Percentiles rank a stretch among this genome's conserved stretches.
Conservation (phyloP, 2,888 invertebrate species). For the Mechanitis messenoides region DNA sequence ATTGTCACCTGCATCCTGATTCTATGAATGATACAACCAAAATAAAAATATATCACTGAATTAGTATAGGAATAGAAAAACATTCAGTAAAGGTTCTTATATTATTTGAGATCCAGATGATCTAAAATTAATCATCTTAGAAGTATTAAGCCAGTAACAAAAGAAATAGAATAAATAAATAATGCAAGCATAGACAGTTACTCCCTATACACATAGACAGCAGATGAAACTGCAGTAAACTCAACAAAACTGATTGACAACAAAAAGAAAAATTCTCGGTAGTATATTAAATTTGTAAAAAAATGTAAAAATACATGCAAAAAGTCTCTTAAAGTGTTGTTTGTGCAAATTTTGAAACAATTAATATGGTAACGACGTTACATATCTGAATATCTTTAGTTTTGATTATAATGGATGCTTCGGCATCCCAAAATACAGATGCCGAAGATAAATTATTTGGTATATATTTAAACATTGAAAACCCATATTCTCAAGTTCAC, state of each 20-base stretch:
- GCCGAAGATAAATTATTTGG: constrained; percentile 45
- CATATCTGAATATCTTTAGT: constrained; percentile 19
- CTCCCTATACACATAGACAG: not conserved
- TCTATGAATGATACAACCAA: too few relatives aligned
- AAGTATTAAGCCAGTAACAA: not conserved
- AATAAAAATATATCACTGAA: too few relatives aligned
- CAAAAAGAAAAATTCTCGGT: constrained; percentile 6
- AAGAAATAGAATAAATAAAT: not conserved
- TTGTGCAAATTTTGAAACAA: constrained; percentile 4
- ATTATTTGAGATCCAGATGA: not conserved
- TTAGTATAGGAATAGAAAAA: too few relatives aligned
- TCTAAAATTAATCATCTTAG: not conserved
- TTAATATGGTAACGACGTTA: constrained; percentile 15
- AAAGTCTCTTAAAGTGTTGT: constrained; percentile 3
- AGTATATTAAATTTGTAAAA: constrained; percentile 12
- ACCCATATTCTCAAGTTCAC: constrained; percentile 38
- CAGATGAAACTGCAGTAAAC: constrained; percentile 4
- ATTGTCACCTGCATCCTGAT: too few relatives aligned
- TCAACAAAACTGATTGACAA: constrained; percentile 6
- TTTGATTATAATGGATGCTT: constrained; percentile 58
- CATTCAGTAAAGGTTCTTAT: too few relatives aligned
- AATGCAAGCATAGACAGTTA: constrained; percentile 1
- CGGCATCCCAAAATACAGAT: constrained; percentile 50
- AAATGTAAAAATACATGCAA: constrained; percentile 12
- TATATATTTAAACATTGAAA: constrained; percentile 47